Evolutionary conservation across 1,140 invertebrate species (phyloP).

Genomic region (Macrobrachium rosenbergii): DNA sequence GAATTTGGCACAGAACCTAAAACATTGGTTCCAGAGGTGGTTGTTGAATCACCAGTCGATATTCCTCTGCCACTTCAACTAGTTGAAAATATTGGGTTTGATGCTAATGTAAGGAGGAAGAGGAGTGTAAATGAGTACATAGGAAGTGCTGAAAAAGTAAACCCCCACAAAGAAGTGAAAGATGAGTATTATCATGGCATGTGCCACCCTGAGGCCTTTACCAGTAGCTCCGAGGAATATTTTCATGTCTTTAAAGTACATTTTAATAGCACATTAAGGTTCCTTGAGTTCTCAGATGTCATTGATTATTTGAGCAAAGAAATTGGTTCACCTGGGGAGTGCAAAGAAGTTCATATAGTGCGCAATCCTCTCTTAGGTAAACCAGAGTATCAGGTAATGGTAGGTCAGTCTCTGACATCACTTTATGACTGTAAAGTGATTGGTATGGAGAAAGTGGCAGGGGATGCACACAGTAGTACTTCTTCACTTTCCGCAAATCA

Average conservation of each 20-base stretch:
- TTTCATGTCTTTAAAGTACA: slow-evolving; percentile 18
- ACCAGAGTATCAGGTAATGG: slow-evolving; percentile 18
- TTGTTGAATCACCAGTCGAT: too few species aligned
- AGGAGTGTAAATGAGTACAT: background rate
- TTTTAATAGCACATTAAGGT: slow-evolving; percentile 10
- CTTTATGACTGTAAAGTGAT: slow-evolving; percentile 55
- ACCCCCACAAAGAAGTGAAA: background rate
- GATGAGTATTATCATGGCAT: background rate
- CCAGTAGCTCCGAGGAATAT: background rate
- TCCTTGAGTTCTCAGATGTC: slow-evolving; percentile 18
- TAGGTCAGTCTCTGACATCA: slow-evolving; percentile 38
- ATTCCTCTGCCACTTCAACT: too few species aligned
- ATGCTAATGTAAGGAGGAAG: too few species aligned
- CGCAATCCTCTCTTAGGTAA: slow-evolving; percentile 4
- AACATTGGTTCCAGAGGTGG: too few species aligned
- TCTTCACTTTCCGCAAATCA: slow-evolving; percentile 21
- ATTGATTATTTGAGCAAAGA: slow-evolving; percentile 22
- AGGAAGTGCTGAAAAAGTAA: background rate
- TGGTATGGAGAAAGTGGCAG: slow-evolving; percentile 12
- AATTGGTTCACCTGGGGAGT: slow-evolving; percentile 38
- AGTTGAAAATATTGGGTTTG: too few species aligned
- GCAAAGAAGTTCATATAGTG: slow-evolving; percentile 37
- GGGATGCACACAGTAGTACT: slow-evolving; percentile 10
- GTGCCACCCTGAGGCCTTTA: slow-evolving; percentile 4
- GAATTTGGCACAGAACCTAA: too few species aligned